phyloP scores from a whole-genome alignment of 2,888 invertebrate species.

The Dorcus hopei region DNA sequence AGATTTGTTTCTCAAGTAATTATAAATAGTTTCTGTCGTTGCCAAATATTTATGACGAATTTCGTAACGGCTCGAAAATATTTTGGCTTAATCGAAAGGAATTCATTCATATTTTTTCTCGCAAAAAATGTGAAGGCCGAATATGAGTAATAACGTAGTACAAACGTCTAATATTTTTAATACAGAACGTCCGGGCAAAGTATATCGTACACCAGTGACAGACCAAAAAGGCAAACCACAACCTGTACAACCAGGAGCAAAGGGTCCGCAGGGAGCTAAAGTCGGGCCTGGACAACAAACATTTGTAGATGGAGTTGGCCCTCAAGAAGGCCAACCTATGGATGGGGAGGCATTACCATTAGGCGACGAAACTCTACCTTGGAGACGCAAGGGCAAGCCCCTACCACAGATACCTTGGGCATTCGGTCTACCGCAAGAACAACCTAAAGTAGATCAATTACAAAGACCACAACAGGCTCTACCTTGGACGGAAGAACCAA shows the following conservation, averaged over 20 bases:
- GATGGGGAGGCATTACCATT: constrained; percentile 51
- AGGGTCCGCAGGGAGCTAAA: constrained; percentile 10
- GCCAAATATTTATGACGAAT: too few species aligned
- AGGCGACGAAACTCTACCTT: constrained; percentile 57
- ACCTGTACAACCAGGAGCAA: constrained; percentile 1
- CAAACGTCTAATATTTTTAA: constrained; percentile 20
- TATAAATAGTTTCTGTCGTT: too few species aligned
- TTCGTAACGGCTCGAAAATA: too few species aligned
- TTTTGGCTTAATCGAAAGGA: too few species aligned
- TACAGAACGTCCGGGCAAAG: constrained; percentile 54
- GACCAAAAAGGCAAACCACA: constrained; percentile 32
- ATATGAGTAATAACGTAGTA: too few species aligned
- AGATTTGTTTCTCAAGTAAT: too few species aligned
- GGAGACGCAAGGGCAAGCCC: constrained; percentile 43
- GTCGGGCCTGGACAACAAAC: constrained; percentile 41
- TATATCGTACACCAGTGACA: constrained; percentile 48
- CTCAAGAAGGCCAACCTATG: constrained; percentile 33
- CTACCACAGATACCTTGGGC: constrained; percentile 13
- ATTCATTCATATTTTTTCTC: too few species aligned
- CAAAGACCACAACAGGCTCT: constrained; percentile 39
- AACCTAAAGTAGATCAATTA: constrained; percentile 42
- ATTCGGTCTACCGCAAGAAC: constrained; percentile 10
- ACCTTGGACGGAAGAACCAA: constrained; percentile 65
- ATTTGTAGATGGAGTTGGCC: constrained; percentile 34
- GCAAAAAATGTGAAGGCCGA: too few species aligned